Base-by-base conservation (phyloP, 2,113 vertebrate species). In the Mastomys natalensis region DNA sequence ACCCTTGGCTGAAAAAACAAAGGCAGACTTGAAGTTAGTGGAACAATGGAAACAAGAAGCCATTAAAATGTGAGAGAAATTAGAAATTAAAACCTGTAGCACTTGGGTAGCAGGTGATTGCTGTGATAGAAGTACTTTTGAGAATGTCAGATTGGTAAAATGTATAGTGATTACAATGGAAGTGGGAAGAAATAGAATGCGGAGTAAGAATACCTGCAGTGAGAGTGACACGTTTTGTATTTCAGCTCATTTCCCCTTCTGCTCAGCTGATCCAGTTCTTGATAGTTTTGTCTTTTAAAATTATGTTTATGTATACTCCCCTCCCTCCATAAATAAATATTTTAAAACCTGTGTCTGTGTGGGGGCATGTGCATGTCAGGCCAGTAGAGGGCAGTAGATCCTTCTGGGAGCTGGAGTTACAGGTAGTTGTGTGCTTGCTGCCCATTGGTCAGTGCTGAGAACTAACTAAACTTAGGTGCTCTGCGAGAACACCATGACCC, bases 31-130 rank as follows among this genome's bases (percentile, higher is more conserved):
- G 45, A 73, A 92, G 81, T 90, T 87, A 91, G 68, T 19, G 62
- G 19, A 29, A 60, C 24, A 93, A 0, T 87, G 58, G 53, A 58
- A 87, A 94, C 48, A 70, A 81, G 26, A 70, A 87, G 37, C 37
- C 77, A 90, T 19, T 92, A 62, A 87, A 88, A 80, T 87, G 45
- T 87, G 70, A 64, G 91, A 92, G 37, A 85, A 94, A 92, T 21
- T 64, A 72, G 15, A 68, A 90, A 78, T n/a, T 24, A 68, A 81
- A 4, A 58, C n/a, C 53, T 81, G 9, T 31, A 51, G n/a, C 37
- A 85, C 37, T 72, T 80, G 60, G 73, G 24, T 31, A 93, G 55
- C 26, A 85, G 81, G 43, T 90, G 74, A 81, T n/a, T 87, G 31
- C 7, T 62, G 34, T 45, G 62, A 68, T 64, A 68, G 26, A 74